These are phyloP conservation scores for mouse (Mus musculus) DNA, from an alignment of 2,113 vertebrate genomes.

Conservation along the genomic window GRCm39 chr19:11610001-11610500, in stretches of 20 bases:
- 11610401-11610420: no score
- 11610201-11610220: conserved; percentile 16
- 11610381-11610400: neutral
- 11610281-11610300: neutral
- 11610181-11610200: neutral
- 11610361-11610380: neutral
- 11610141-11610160: neutral
- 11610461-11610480: neutral
- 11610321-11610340: neutral
- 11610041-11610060: no score
- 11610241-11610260: neutral
- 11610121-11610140: neutral
- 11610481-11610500: neutral
- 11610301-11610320: neutral
- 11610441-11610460: neutral
- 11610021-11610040: no score
- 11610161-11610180: neutral
- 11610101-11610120: conserved; percentile 1
- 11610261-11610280: conserved; percentile 45
- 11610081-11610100: neutral
- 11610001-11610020: no score
- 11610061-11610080: no score
- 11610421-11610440: neutral
- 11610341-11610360: neutral
- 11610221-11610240: neutral